A percentile compares a stretch with the other conserved stretches of the same genome.
Evolutionary conservation across 2,113 vertebrate genomes (phyloP).

Genomic region (Pitta sordida): DNA sequence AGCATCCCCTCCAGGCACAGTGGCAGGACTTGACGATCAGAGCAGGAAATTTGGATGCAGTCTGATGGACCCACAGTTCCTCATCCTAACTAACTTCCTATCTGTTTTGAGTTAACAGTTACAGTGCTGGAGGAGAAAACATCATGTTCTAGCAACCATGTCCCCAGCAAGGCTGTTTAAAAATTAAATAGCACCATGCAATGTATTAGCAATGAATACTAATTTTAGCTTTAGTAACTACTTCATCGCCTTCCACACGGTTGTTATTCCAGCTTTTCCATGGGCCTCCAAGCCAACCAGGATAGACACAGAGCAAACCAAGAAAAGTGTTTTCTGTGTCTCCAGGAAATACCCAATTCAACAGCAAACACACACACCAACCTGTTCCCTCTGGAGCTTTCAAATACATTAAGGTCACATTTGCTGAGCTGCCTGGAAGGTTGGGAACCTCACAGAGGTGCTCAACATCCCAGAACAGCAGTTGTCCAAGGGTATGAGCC

Average conservation of each 20-base stretch:
- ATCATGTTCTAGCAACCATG: constrained; percentile 65
- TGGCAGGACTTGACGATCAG: background rate
- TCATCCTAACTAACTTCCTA: background rate
- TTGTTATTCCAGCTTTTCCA: background rate
- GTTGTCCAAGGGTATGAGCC: background rate
- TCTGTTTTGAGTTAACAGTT: constrained; percentile 47
- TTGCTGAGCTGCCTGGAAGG: background rate
- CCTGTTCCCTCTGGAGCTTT: background rate
- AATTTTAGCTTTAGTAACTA: constrained; percentile 21
- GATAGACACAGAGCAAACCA: background rate
- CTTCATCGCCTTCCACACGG: background rate
- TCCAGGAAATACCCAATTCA: background rate
- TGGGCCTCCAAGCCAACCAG: background rate
- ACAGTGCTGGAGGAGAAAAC: constrained; percentile 58
- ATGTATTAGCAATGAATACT: constrained; percentile 25
- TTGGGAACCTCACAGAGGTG: background rate
- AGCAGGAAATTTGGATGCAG: background rate
- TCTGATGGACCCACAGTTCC: accelerated
- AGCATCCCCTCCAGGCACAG: background rate
- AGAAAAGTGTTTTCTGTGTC: background rate
- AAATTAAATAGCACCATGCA: constrained; percentile 69
- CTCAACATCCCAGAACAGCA: background rate
- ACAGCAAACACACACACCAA: background rate
- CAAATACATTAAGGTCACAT: background rate
- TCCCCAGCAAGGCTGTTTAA: constrained; percentile 62